Conservation (phyloP, 2,113 vertebrate species). For the Microcebus griseorufus region DNA sequence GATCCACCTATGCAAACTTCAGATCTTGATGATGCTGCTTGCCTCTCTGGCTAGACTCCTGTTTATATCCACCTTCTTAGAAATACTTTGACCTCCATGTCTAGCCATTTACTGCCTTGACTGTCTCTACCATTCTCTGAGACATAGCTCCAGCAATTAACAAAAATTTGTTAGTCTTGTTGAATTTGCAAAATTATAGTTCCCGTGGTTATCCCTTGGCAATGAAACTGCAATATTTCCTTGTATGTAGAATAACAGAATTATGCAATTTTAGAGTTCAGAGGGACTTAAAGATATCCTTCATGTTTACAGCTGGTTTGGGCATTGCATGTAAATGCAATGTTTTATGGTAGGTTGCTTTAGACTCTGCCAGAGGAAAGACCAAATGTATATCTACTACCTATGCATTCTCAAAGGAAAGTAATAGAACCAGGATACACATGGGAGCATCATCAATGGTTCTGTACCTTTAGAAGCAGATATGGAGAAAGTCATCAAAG, state of each 20-base stretch:
- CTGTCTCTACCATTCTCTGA: background rate
- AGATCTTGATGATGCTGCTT: background rate
- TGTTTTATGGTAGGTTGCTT: background rate
- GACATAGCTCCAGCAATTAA: background rate
- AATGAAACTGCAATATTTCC: conserved; percentile 9
- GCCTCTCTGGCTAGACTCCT: background rate
- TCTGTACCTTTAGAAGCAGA: conserved; percentile 14
- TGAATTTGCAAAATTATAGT: background rate
- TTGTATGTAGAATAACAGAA: conserved; percentile 11
- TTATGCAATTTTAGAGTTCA: conserved; percentile 15
- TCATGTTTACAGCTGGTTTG: conserved; percentile 38
- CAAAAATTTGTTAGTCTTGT: background rate
- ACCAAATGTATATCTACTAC: background rate
- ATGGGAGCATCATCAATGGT: background rate
- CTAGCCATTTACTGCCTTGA: background rate
- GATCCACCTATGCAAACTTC: background rate
- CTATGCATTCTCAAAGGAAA: background rate
- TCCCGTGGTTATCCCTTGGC: background rate
- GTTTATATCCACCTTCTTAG: background rate
- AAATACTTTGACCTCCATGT: background rate
- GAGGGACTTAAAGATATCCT: background rate
- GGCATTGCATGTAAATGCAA: background rate
- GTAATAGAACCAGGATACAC: background rate
- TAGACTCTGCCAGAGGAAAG: background rate
- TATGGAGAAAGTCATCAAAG: background rate